Evolutionary conservation across 2,113 vertebrate genomes (phyloP).

Genomic region (Eidolon helvum): DNA sequence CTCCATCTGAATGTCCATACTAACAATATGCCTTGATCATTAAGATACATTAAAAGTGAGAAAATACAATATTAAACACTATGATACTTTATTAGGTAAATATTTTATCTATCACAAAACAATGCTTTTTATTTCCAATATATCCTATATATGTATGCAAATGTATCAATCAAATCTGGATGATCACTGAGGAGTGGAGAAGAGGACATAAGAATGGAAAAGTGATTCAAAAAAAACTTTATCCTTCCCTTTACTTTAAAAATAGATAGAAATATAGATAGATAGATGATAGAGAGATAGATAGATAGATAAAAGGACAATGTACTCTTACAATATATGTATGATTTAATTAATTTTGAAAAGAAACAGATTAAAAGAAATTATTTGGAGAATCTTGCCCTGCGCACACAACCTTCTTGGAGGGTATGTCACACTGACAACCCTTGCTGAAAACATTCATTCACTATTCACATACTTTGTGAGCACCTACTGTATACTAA

Average conservation of each 20-base stretch:
- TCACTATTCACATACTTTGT: not conserved
- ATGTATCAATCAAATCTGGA: not conserved
- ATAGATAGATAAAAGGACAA: not conserved
- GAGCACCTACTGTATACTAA: not conserved
- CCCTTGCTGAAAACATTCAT: not conserved
- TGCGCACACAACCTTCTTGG: not conserved
- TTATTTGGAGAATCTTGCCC: not conserved
- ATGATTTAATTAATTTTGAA: not conserved
- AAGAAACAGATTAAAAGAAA: not conserved
- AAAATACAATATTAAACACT: not conserved
- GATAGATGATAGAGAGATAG: no score
- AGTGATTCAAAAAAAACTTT: not conserved
- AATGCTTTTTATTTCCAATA: not conserved
- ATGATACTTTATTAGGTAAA: not conserved
- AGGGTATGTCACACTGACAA: not conserved
- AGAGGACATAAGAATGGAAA: not conserved
- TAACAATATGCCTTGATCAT: not conserved
- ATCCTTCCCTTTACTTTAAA: not conserved
- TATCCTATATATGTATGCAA: not conserved
- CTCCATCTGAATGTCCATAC: not conserved
- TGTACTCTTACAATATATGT: not conserved
- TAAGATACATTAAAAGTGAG: not conserved
- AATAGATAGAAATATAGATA: no score
- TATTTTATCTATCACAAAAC: not conserved
- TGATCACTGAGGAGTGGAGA: not conserved